A percentile compares a stretch with the other conserved stretches of the same genome.
These are phyloP conservation scores for Denticeps clupeoides DNA, from an alignment of 2,797 vertebrate species.

Conservation along the genomic window DNA sequence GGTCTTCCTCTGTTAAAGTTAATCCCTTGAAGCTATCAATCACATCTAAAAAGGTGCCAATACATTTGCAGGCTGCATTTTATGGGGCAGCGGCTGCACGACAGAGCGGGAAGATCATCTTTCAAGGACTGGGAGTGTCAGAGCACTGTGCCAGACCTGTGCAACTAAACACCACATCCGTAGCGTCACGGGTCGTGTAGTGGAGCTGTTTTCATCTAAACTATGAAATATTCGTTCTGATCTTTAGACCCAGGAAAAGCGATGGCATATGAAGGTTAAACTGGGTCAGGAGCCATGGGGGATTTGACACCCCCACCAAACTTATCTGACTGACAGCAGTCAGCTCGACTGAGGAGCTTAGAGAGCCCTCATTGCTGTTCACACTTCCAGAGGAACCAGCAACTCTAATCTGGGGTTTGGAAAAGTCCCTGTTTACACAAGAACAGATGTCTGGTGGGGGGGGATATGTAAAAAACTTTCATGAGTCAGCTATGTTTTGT, in stretches of 20 bases:
- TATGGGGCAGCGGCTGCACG: conserved; percentile 38
- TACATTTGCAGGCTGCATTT: conserved; percentile 40
- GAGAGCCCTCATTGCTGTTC: conserved; percentile 48
- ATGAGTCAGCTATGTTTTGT: no score
- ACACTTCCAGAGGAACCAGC: conserved; percentile 27
- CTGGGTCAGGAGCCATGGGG: no score
- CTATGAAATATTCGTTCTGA: no score
- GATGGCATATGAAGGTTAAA: no score
- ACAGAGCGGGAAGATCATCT: conserved; percentile 36
- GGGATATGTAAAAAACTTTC: no score
- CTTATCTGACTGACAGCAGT: no score
- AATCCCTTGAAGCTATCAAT: conserved; percentile 49
- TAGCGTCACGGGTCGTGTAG: conserved; percentile 30
- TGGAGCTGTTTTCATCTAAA: conserved; percentile 42
- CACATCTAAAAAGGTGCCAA: conserved; percentile 50
- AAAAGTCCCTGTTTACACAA: no score
- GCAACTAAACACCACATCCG: conserved; percentile 53
- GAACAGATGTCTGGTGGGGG: no score
- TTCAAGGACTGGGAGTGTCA: conserved; percentile 42
- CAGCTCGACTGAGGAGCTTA: no score
- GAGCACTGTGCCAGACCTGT: conserved; percentile 36
- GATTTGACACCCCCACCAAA: no score
- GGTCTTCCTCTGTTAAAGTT: conserved; percentile 27
- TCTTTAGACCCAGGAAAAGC: no score
- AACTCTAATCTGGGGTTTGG: no score